Base-by-base conservation (phyloP, 2,113 vertebrate genomes). In the Scomber scombrus region DNA sequence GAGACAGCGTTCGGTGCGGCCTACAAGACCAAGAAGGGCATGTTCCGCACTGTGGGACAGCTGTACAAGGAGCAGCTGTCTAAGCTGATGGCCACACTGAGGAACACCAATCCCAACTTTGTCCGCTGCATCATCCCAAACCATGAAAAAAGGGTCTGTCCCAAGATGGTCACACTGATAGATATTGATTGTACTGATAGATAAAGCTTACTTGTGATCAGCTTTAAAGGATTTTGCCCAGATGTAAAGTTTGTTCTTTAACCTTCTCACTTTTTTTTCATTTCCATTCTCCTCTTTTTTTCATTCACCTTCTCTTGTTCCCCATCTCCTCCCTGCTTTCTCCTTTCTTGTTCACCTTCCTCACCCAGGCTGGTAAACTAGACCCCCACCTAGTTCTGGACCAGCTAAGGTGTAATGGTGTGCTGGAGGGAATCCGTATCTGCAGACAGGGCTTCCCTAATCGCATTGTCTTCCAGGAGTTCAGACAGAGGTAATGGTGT, bases 41-140 rank as follows among this genome's bases (percentile, higher is more conserved):
- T 99, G 97, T 99, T 99, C 61, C 97, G 97, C 11, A 98, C 97
- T 0, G 97, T 99, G 1, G 97, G 97, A 0, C 98, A 99, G 11
- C 96, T 99, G 47, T 99, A 99, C 94, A 99, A 99, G 84, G 98
- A 99, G 67, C 98, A 97, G 1, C 95, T 99, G 31, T 97, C 97
- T 47, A 99, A 99, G 76, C 94, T 99, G 69, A 99, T 99, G 98
- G 97, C 97, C 5, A 99, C 98, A 0, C 96, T 99, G 4, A 96
- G 98, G 19, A 99, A 99, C 95, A 99, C 98, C 78, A 99, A 99
- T 87, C 98, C 98, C 19, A 99, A 99, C 89, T 99, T 99, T 4
- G 97, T 99, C 29, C 97, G 98, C 89, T 99, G 98, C 93, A 99
- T 99, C 95, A 99, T 99, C 92, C 98, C 98, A 3, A 99, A 99